phyloP scores from a whole-genome alignment of 1,140 invertebrate species.

The Plutomurus gul region DNA sequence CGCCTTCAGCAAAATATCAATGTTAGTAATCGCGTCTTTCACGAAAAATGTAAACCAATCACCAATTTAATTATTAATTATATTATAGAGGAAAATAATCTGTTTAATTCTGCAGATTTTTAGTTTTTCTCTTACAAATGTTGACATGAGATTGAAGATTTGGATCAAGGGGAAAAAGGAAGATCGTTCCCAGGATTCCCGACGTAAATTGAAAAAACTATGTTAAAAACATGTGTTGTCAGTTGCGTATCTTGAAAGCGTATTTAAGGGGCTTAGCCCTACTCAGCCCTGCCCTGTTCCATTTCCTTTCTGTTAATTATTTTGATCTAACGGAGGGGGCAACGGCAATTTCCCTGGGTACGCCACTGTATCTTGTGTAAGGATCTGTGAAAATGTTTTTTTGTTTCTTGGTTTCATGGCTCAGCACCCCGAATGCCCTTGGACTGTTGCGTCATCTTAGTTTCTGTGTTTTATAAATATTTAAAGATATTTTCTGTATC shows the following conservation, averaged over 20 bases:
- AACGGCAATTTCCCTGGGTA: no score
- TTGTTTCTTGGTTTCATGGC: neutral
- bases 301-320: no score
- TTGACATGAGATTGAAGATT: constrained; percentile 62
- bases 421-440: neutral
- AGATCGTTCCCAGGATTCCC: constrained; percentile 54
- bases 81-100: neutral
- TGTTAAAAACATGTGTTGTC: no score
- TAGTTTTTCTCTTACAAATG: constrained; percentile 63
- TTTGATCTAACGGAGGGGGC: no score
- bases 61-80: neutral
- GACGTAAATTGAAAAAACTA: no score
- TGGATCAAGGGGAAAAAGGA: constrained; percentile 65
- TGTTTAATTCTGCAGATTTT: constrained; percentile 60
- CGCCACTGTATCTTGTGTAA: no score
- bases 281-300: no score
- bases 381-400: neutral
- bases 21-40: constrained; percentile 28
- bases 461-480: no score
- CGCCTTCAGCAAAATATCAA: constrained; percentile 58
- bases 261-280: neutral
- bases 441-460: neutral
- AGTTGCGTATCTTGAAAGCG: neutral
- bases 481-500: no score
- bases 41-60: no score